A percentile compares a stretch with the other conserved stretches of the same genome.
Conservation (phyloP, 2,113 vertebrate species). For the Lagopus muta region DNA sequence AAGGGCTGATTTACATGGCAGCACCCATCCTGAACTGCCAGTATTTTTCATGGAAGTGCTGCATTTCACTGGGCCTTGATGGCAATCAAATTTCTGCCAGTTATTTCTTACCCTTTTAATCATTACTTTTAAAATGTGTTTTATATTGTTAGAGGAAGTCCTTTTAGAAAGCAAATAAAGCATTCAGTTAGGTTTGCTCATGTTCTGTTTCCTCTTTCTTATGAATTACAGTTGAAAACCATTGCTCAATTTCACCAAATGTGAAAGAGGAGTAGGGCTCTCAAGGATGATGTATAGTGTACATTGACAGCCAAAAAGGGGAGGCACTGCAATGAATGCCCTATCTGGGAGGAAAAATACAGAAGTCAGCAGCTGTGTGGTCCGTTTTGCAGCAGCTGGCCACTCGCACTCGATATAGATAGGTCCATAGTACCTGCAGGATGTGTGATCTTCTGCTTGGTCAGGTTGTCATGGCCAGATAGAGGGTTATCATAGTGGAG, state of each 20-base stretch:
- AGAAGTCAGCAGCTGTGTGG: background rate
- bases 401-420: background rate
- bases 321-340: background rate
- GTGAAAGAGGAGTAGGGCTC: background rate
- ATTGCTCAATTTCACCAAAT: background rate
- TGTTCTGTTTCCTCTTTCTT: slow-evolving; percentile 3
- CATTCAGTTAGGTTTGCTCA: background rate
- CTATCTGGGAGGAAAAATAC: background rate
- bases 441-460: background rate
- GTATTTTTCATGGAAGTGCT: background rate
- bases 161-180: background rate
- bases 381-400: background rate
- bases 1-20: background rate
- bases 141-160: background rate
- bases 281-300: background rate
- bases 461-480: background rate
- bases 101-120: background rate
- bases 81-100: background rate
- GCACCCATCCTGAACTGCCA: background rate
- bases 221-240: background rate
- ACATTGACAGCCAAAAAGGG: background rate
- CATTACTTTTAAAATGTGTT: background rate
- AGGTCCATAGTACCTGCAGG: accelerated
- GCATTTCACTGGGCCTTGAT: background rate
- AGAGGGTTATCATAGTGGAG: background rate